Base-by-base conservation (phyloP, 2,113 vertebrate genomes). In the Hippocampus barbouri region DNA sequence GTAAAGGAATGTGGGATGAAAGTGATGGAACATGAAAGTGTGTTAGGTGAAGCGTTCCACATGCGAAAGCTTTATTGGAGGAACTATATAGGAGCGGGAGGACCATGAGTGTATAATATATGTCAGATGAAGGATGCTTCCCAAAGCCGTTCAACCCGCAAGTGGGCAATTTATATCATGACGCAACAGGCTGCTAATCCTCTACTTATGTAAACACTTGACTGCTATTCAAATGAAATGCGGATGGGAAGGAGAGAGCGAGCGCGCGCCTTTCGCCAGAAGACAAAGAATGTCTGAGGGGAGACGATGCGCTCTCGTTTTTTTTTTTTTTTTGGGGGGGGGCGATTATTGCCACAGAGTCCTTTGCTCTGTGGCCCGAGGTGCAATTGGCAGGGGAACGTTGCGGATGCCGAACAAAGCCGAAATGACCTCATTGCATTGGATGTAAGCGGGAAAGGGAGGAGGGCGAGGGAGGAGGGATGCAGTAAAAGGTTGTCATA, bases 151-250 rank as follows among this genome's bases (percentile, higher is more conserved):
- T 70, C 71, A 76, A 70, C 72, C 27, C 0, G 67, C 71, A 79
- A 76, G 54, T 76, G 66, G 70, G 85, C 85, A 90, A 83, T 85
- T 72, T 82, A 72, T 78, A 73, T 74, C 76, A 57, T 83, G 78
- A 87, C 82, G 84, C 81, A 89, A 88, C 81, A 81, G 77, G 81
- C 88, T 57, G 74, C 71, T 89, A 89, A 89, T 91, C 85, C 83
- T 73, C 73, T 82, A 77, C 85, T 86, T 88, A 85, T 88, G 88
- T 84, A 83, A 87, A 88, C 47, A 65, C 74, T 84, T 87, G 79
- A 88, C 86, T 88, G 85, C 80, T 79, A 84, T 86, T 89, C 78
- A 88, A 86, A 80, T 76, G 65, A 80, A 82, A 85, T 87, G 79
- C 81, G 82, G 81, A 85, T 84, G 76, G 86, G 71, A 84, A 79